These are phyloP conservation scores for Sebastes baramenuke DNA, from an alignment of 2,797 vertebrate genomes.

Conservation along the genomic window DNA sequence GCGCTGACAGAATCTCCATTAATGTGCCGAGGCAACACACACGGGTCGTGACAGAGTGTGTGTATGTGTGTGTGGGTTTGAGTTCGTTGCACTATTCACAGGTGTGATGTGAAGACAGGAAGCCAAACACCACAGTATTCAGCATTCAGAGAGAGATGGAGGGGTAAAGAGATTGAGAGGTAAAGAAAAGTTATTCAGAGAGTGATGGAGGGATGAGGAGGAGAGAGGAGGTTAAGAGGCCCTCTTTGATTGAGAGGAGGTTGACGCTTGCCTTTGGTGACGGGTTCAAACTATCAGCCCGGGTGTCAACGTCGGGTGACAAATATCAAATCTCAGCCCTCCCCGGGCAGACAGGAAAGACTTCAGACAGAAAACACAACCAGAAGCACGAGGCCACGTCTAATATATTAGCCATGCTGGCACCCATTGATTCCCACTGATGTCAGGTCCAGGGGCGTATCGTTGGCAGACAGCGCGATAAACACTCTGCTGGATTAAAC, in stretches of 20 bases:
- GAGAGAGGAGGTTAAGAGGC: constrained; percentile 19
- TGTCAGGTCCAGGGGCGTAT: constrained; percentile 19
- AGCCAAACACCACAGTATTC: background rate
- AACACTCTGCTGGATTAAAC: constrained; percentile 35
- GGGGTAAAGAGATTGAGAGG: background rate
- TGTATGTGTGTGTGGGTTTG: background rate
- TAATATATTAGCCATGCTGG: constrained; percentile 10
- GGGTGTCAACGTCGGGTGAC: constrained; percentile 10
- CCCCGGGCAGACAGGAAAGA: background rate
- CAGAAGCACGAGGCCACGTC: background rate
- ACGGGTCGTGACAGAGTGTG: background rate
- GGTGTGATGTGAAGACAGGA: constrained; percentile 31
- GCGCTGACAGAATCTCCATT: constrained; percentile 51
- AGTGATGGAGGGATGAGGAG: background rate
- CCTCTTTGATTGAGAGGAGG: constrained; percentile 15
- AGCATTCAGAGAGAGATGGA: background rate
- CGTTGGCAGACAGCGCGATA: constrained; percentile 22
- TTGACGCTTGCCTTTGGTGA: constrained; percentile 5
- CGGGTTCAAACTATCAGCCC: constrained; percentile 29
- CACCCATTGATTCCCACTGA: constrained; percentile 20
- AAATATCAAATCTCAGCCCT: constrained; percentile 20
- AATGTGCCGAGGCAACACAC: constrained; percentile 23
- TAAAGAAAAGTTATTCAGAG: constrained; percentile 3
- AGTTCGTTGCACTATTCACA: constrained; percentile 12
- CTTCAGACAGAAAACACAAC: constrained; percentile 1